phyloP scores from a whole-genome alignment of 2,888 invertebrate genomes.

The Crocallis elinguaria region DNA sequence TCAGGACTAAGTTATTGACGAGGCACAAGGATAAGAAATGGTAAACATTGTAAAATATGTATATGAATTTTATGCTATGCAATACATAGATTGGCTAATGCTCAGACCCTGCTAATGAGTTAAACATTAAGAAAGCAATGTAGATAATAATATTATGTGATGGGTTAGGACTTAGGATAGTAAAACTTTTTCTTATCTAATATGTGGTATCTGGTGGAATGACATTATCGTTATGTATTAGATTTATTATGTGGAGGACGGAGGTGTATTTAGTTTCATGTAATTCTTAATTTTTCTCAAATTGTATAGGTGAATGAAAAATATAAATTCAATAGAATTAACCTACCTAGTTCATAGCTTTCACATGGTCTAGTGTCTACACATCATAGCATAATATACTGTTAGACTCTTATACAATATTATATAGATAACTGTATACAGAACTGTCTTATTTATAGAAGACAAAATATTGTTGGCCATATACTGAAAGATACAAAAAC shows the following conservation, averaged over 20 bases:
- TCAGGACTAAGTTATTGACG: conserved; percentile 94
- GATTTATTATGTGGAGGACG: conserved; percentile 1
- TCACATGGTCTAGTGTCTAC: neutral
- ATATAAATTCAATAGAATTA: neutral
- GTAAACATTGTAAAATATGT: conserved; percentile 83
- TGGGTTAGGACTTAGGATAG: neutral
- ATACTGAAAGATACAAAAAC: no score
- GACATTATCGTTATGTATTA: neutral
- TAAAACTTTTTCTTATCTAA: neutral
- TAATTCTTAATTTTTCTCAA: neutral
- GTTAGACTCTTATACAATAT: no score
- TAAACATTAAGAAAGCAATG: neutral
- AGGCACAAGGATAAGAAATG: conserved; percentile 94
- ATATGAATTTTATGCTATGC: conserved; percentile 64
- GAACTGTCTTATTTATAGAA: no score
- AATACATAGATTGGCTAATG: conserved; percentile 64
- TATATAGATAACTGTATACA: no score
- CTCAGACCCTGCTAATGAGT: conserved; percentile 29
- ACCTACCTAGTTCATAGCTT: neutral
- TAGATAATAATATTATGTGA: neutral
- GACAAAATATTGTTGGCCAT: no score
- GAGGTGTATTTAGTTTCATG: neutral
- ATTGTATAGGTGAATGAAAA: no score
- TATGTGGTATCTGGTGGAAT: conserved; percentile 1
- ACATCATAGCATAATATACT: no score